Conservation (phyloP, 2,888 invertebrate species). For the Callinectes sapidus region DNA sequence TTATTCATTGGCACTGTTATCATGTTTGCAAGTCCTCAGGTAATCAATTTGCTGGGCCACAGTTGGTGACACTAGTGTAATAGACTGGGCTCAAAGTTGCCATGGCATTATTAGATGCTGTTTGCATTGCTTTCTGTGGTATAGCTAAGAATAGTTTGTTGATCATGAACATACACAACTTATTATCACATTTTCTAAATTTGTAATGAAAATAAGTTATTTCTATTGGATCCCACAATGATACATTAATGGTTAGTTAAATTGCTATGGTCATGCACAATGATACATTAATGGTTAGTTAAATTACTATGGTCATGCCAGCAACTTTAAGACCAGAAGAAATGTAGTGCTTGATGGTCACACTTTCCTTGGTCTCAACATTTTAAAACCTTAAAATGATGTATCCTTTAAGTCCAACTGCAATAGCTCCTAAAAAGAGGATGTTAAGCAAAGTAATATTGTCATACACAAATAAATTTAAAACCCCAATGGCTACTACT, state of each 20-base stretch:
- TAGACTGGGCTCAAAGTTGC: slow-evolving; percentile 41
- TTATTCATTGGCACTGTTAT: not conserved
- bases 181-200: not conserved
- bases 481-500: slow-evolving; percentile 12
- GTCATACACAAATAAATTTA: not conserved
- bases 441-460: not conserved
- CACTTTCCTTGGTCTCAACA: not conserved
- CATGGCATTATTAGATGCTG: not conserved
- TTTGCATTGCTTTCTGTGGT: not conserved
- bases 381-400: not conserved
- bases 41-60: slow-evolving; percentile 19
- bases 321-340: not conserved
- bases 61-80: not conserved
- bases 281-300: not conserved
- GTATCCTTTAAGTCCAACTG: slow-evolving; percentile 13
- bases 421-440: not conserved
- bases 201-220: not conserved
- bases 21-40: slow-evolving; percentile 19
- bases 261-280: not conserved
- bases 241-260: not conserved
- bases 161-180: not conserved
- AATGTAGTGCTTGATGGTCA: slow-evolving; percentile 4
- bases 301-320: not conserved
- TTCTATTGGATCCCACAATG: not conserved
- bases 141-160: not conserved